phyloP scores from a whole-genome alignment of 2,113 vertebrate genomes.

The Alaudala cheleensis region DNA sequence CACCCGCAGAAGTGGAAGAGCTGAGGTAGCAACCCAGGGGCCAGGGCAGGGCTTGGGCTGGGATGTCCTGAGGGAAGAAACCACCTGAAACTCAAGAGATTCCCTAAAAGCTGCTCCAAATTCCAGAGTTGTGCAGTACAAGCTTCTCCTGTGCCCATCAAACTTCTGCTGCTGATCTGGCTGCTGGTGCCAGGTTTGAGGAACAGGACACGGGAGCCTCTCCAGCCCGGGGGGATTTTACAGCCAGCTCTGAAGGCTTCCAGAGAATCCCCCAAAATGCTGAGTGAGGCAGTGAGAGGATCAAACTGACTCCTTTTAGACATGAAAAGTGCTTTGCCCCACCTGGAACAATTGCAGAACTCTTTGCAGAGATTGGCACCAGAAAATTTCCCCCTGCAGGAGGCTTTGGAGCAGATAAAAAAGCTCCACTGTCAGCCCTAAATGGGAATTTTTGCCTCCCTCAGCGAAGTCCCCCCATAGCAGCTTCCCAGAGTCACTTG shows the following conservation, averaged over 20 bases:
- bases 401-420: not conserved
- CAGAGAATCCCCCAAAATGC: not conserved
- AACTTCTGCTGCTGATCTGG: not conserved
- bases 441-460: not conserved
- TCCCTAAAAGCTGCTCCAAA: not conserved
- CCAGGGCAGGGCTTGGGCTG: not conserved
- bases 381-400: slow-evolving; percentile 11
- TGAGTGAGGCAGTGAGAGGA: not conserved
- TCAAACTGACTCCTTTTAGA: not conserved
- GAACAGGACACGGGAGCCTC: accelerated
- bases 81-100: not conserved
- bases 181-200: not conserved
- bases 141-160: not conserved
- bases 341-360: not conserved
- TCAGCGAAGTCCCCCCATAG: not conserved
- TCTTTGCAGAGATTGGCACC: not conserved
- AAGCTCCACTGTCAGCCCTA: not conserved
- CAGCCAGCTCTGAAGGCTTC: not conserved
- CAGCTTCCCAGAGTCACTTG: not conserved
- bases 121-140: not conserved
- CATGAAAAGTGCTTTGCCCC: not conserved
- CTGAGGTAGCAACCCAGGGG: not conserved
- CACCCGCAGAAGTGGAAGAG: not conserved
- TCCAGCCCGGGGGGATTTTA: not conserved
- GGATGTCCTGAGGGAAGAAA: not conserved